Percentiles rank a stretch among this genome's conserved stretches.
phyloP scores from a whole-genome alignment of 1,140 invertebrate genomes.

The Brachionus rotundiformis region DNA sequence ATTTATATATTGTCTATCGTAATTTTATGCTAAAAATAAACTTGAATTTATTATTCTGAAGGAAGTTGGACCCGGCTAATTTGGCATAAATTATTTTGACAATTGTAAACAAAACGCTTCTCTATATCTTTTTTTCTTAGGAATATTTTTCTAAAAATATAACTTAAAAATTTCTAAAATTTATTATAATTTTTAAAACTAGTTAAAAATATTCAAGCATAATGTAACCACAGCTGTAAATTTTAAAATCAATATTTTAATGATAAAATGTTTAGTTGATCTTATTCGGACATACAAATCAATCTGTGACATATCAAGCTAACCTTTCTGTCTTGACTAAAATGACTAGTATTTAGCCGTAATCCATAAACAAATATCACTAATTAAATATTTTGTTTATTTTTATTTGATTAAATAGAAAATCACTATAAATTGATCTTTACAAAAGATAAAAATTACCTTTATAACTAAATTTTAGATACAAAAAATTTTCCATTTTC shows the following conservation, averaged over 20 bases:
- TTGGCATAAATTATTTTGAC: constrained; percentile 33
- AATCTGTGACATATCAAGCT: background rate
- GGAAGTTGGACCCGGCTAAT: background rate
- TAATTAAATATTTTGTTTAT: constrained; percentile 17
- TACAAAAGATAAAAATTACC: background rate
- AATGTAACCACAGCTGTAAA: background rate
- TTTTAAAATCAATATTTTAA: background rate
- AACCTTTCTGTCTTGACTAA: background rate
- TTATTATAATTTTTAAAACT: constrained; percentile 13
- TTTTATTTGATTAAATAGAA: background rate
- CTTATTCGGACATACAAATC: background rate
- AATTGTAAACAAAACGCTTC: constrained; percentile 18
- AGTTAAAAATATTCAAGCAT: background rate
- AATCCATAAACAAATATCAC: constrained; percentile 16
- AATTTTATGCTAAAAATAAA: background rate
- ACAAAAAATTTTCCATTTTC: background rate
- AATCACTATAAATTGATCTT: constrained; percentile 28
- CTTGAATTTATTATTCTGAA: background rate
- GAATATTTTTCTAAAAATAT: background rate
- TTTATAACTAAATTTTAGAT: background rate
- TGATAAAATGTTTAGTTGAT: background rate
- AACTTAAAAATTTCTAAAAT: background rate
- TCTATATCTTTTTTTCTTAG: background rate
- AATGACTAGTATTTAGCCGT: background rate
- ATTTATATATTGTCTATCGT: background rate